Conservation (phyloP, 2,888 invertebrate species). For the Mactromeris polynyma region DNA sequence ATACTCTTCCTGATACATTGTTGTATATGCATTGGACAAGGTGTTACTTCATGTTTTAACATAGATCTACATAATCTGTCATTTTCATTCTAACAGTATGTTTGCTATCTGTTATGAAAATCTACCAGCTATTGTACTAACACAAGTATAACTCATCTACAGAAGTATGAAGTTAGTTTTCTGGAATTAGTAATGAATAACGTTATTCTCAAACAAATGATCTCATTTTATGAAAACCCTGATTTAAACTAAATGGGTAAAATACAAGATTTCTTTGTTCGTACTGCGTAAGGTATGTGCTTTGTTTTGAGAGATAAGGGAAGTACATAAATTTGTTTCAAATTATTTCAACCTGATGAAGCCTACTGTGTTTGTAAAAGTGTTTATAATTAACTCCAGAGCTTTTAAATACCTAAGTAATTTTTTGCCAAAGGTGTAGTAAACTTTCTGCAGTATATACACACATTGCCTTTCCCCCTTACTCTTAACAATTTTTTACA, state of each 20-base stretch:
- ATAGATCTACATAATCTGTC: neutral
- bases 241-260: constrained; percentile 1
- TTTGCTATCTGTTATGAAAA: neutral
- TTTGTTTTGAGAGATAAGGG: constrained; percentile 9
- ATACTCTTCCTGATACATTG: neutral
- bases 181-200: neutral
- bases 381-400: constrained; percentile 39
- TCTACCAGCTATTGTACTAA: neutral
- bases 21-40: neutral
- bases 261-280: constrained; percentile 4
- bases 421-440: constrained; percentile 18
- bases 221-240: neutral
- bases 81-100: neutral
- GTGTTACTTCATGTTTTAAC: neutral
- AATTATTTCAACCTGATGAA: neutral
- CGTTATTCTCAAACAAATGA: neutral
- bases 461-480: neutral
- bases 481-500: constrained; percentile 3
- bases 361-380: neutral
- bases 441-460: neutral
- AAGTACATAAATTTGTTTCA: neutral
- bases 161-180: neutral
- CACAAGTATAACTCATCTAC: neutral
- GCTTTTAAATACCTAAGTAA: constrained; percentile 37
- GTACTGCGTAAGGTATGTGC: neutral